A percentile compares a stretch with the other conserved stretches of the same genome.
phyloP scores from a whole-genome alignment of 2,113 vertebrate species.

The Hiodon tergisus region DNA sequence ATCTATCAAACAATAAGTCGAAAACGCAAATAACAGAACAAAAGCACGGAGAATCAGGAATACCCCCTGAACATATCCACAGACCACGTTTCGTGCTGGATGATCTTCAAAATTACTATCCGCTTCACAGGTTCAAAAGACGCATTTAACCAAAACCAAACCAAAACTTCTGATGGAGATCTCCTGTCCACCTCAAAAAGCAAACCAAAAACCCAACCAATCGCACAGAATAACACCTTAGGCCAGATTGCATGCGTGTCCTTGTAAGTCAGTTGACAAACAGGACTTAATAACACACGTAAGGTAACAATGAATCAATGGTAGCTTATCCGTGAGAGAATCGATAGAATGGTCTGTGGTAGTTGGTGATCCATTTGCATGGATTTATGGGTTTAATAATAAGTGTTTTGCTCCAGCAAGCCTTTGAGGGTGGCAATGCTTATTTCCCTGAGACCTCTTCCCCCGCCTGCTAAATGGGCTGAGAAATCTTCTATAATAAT shows the following conservation, averaged over 20 bases:
- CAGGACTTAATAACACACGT: neutral
- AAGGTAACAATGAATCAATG: neutral
- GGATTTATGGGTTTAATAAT: slow-evolving; percentile 62
- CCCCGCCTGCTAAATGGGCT: slow-evolving; percentile 46
- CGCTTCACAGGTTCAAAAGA: too few species aligned
- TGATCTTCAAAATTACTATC: too few species aligned
- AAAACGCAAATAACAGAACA: neutral
- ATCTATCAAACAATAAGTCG: too few species aligned
- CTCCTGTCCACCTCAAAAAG: too few species aligned
- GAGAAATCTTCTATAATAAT: slow-evolving; percentile 39
- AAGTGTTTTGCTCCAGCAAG: slow-evolving; percentile 30
- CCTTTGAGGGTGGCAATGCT: slow-evolving; percentile 47
- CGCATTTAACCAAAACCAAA: too few species aligned
- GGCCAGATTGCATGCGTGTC: neutral
- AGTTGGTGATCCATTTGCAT: slow-evolving; percentile 42
- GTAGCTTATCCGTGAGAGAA: neutral
- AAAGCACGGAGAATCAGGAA: neutral
- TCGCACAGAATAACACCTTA: too few species aligned
- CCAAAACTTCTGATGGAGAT: too few species aligned
- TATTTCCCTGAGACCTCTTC: slow-evolving; percentile 12
- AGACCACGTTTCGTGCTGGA: neutral
- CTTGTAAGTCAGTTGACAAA: neutral
- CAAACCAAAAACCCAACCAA: too few species aligned
- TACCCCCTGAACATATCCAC: neutral
- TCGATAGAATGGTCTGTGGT: neutral